Conservation (phyloP, 2,888 invertebrate genomes). For the Chrysotoxum bicinctum region DNA sequence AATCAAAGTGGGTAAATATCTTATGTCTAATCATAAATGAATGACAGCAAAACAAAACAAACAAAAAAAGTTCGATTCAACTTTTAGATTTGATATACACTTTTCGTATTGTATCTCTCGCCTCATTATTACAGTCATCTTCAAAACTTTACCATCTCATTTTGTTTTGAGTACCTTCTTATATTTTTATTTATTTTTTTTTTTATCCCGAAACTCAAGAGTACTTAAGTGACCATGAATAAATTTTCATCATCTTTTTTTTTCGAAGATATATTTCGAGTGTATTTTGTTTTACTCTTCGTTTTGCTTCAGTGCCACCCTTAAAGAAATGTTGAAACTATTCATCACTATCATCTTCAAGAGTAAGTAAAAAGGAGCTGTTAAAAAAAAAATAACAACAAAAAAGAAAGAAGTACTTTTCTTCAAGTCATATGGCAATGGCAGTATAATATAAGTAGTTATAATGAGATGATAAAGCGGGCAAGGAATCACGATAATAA, state of each 20-base stretch:
- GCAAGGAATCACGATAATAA: slow-evolving; percentile 3
- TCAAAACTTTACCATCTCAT: slow-evolving; percentile 46
- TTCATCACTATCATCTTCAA: slow-evolving; percentile 54
- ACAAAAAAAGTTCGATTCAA: slow-evolving; percentile 21
- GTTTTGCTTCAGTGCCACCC: slow-evolving; percentile 54
- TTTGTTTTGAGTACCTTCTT: slow-evolving; percentile 44
- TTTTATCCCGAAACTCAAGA: slow-evolving; percentile 32
- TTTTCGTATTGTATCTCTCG: slow-evolving; percentile 38
- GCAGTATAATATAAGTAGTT: slow-evolving; percentile 17
- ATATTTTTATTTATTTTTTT: slow-evolving; percentile 7
- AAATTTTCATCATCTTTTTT: slow-evolving; percentile 58
- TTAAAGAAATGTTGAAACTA: slow-evolving; percentile 49
- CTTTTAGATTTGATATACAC: slow-evolving; percentile 51
- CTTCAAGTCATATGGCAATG: neutral
- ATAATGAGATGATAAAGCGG: slow-evolving; percentile 38
- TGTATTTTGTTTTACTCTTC: slow-evolving; percentile 18
- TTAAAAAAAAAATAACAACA: slow-evolving; percentile 2
- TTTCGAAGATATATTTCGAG: slow-evolving; percentile 14
- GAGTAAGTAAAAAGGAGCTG: slow-evolving; percentile 19
- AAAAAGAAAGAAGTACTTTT: neutral
- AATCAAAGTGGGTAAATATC: slow-evolving; percentile 46
- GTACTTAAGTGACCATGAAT: slow-evolving; percentile 67
- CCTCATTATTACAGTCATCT: slow-evolving; percentile 41
- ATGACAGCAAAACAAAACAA: slow-evolving; percentile 7
- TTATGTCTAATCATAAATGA: slow-evolving; percentile 19